Evolutionary conservation across 2,113 vertebrate genomes (phyloP).

Genomic region (Illadopsis cleaveri): DNA sequence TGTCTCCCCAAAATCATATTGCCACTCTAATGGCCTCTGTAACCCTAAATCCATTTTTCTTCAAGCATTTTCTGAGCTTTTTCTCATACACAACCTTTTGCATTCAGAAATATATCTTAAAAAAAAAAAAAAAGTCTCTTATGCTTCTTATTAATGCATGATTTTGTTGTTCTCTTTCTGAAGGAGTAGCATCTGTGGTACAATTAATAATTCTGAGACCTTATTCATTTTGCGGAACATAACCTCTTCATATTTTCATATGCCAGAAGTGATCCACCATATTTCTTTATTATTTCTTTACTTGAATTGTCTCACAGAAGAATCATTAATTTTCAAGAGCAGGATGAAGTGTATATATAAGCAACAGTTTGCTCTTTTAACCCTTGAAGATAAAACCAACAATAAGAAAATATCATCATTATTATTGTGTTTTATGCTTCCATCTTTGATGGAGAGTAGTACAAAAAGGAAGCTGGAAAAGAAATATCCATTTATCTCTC

Average conservation of each 20-base stretch:
- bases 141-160: fast-evolving
- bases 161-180: not conserved
- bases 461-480: not conserved
- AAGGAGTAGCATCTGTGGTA: not conserved
- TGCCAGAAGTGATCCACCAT: not conserved
- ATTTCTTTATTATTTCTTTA: not conserved
- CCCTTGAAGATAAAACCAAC: not conserved
- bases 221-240: not conserved
- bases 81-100: not conserved
- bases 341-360: not conserved
- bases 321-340: not conserved
- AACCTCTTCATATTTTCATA: not conserved
- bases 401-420: not conserved
- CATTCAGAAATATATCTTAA: not conserved
- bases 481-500: not conserved
- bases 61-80: not conserved
- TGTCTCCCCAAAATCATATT: not conserved
- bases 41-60: not conserved
- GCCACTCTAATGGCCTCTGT: not conserved
- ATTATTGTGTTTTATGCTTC: not conserved
- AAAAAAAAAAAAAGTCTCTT: not conserved
- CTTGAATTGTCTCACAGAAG: not conserved
- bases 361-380: not conserved
- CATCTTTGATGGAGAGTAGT: not conserved
- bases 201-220: not conserved